Conservation (phyloP, 2,797 vertebrate species). For the Acanthornis magna region DNA sequence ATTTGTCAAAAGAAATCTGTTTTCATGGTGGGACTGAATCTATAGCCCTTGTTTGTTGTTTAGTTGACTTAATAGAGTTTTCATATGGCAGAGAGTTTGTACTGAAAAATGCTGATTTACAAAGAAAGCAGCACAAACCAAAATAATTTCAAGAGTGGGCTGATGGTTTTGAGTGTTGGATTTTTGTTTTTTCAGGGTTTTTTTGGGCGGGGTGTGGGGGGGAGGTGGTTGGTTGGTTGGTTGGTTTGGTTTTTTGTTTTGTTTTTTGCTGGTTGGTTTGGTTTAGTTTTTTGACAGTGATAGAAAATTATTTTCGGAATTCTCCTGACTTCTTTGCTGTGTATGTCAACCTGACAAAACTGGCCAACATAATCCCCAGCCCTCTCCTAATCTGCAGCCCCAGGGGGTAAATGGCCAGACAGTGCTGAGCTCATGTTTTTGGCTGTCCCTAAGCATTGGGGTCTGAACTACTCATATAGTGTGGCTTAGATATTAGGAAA, state of each 20-base stretch:
- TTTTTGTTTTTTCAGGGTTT: not conserved
- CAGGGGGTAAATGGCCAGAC: not conserved
- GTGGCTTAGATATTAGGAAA: not conserved
- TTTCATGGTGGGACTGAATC: not conserved
- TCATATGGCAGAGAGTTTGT: not conserved
- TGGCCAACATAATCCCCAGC: not conserved
- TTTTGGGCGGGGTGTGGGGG: too few relatives aligned
- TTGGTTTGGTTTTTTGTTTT: not conserved
- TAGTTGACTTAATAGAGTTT: not conserved
- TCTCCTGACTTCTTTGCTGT: not conserved
- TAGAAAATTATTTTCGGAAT: not conserved
- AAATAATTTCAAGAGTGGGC: not conserved
- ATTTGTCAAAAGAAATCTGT: not conserved
- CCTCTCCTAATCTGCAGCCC: not conserved
- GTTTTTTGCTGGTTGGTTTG: rapidly evolving
- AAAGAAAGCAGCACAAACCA: not conserved
- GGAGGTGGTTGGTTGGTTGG: not conserved
- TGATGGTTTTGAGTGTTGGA: not conserved
- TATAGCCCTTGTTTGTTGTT: not conserved
- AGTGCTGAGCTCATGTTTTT: not conserved
- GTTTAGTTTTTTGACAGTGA: not conserved
- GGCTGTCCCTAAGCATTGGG: not conserved
- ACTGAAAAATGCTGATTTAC: not conserved
- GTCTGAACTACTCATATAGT: not conserved
- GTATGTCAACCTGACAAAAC: not conserved